Evolutionary conservation across 2,888 invertebrate species (phyloP), one percentile per base, ranked within the genome.

Genomic region (Leptinotarsa peninsularis): DNA sequence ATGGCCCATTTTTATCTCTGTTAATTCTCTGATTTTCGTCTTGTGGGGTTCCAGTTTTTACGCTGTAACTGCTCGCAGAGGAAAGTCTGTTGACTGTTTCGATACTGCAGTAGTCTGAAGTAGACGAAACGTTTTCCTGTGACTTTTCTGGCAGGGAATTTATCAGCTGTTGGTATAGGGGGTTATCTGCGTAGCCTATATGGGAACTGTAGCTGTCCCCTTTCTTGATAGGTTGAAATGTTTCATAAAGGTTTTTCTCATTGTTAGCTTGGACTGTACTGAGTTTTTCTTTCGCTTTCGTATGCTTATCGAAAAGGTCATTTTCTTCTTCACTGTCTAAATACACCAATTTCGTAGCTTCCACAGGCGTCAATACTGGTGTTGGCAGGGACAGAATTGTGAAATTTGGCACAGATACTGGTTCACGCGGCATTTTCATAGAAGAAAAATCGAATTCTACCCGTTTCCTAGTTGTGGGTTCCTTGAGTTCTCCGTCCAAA

Each of bases 51-150:
- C 73, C 76, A 18, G 49, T 69, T 52, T 67, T 69, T 74, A 88
- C 86, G 76, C 88, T 89, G 78, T 89, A 89, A 79, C 87, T 89
- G 78, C 89, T 89, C 23, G 88, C 89, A 0, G 90, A 91, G 4
- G 91, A 90, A 66, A 91, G 84, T 50, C 91, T 86, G 85, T 91
- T 91, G 27, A 93, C 91, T 0, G 91, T 91, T 86, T 94, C 94
- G 68, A 94, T 93, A 84, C 94, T 94, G 72, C 93, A 94, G 86
- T 94, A 94, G 84, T 94, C 94, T 4, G 94, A 94, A 1, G 94
- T 94, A 0, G 93, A 93, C 0, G 93, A 93, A 77, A 90, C 84
- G 76, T 91, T 91, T 72, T 89, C 89, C 76, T 91, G 91, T 2
- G 87, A 88, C 43, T 84, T 86, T 80, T 92, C 92, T 75, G 91